Percentiles rank a stretch among this genome's conserved stretches.
Evolutionary conservation across 2,113 vertebrate species (phyloP).

Genomic region (Hydrochoerus hydrochaeris): DNA sequence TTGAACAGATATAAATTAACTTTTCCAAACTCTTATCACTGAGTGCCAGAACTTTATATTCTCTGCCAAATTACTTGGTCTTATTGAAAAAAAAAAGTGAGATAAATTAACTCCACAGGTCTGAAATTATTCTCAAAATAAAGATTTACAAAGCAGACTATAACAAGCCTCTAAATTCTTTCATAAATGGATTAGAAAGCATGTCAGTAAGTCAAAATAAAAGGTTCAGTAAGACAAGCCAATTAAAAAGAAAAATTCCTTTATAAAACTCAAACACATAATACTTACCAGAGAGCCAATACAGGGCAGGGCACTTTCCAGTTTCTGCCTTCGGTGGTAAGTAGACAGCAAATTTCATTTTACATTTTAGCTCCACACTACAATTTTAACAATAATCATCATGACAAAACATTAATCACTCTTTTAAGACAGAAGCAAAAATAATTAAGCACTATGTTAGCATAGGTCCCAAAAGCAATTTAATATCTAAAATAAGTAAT

Average conservation of each 20-base stretch:
- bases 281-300: conserved; percentile 95
- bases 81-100: conserved; percentile 6
- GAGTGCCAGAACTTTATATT: background rate
- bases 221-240: background rate
- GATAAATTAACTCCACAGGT: conserved; percentile 1
- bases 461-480: background rate
- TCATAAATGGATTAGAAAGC: conserved; percentile 28
- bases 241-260: conserved; percentile 3
- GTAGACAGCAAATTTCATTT: conserved; percentile 97
- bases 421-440: background rate
- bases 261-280: conserved; percentile 32
- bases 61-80: conserved; percentile 7
- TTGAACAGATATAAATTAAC: background rate
- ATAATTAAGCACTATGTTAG: background rate
- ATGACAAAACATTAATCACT: background rate
- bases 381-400: conserved; percentile 20
- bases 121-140: conserved; percentile 18
- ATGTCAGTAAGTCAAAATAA: background rate
- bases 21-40: conserved; percentile 20
- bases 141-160: background rate
- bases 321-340: conserved; percentile 95
- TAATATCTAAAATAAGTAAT: background rate
- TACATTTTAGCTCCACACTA: conserved; percentile 95
- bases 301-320: conserved; percentile 93
- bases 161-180: background rate